Evolutionary conservation across 2,113 vertebrate species (phyloP).

Genomic region (Lepidothrix coronata): DNA sequence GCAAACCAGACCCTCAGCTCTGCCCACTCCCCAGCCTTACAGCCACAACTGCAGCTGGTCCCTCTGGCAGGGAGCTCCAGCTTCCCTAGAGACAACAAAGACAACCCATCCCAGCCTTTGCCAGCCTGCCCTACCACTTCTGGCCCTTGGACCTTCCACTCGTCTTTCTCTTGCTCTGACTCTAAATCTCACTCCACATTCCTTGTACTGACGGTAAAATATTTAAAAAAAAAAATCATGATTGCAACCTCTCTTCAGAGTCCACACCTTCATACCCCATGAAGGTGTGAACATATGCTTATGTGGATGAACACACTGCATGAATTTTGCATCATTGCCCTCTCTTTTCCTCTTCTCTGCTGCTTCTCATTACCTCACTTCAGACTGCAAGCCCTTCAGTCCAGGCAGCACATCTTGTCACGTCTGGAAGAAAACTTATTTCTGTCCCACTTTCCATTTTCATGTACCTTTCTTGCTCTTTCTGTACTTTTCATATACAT

Average conservation of each 20-base stretch:
- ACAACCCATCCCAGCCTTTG: background rate
- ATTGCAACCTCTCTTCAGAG: background rate
- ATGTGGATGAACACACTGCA: background rate
- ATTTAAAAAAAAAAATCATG: background rate
- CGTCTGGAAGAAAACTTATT: background rate
- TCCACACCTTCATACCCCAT: background rate
- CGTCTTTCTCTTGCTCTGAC: background rate
- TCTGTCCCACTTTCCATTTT: background rate
- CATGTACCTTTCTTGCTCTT: background rate
- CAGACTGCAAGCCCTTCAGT: background rate
- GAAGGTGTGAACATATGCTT: background rate
- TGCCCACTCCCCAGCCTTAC: accelerated
- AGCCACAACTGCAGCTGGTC: background rate
- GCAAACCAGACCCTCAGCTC: background rate
- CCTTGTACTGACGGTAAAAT: background rate
- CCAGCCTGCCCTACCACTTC: background rate
- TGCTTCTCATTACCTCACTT: background rate
- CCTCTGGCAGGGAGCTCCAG: background rate
- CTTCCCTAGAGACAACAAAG: background rate
- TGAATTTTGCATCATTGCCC: background rate
- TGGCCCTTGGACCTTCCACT: background rate
- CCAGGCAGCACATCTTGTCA: background rate
- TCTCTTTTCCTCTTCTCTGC: background rate
- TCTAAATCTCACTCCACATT: background rate
- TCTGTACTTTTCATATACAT: accelerated